A percentile compares a stretch with the other conserved stretches of the same genome.
Conservation (phyloP, 2,888 invertebrate genomes). For the Schizotus pectinicornis region DNA sequence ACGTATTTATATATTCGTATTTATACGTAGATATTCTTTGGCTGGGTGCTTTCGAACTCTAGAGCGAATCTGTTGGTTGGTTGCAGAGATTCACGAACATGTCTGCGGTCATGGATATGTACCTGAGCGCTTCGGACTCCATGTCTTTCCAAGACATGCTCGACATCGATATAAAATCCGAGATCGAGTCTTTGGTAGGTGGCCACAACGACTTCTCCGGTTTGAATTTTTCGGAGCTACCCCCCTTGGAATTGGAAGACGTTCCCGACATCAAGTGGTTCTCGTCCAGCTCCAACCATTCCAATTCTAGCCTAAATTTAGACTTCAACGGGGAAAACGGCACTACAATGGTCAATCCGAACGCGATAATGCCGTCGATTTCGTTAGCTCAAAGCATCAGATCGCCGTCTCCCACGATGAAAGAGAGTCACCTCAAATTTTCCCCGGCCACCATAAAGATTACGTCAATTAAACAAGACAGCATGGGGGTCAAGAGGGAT, state of each 20-base stretch:
- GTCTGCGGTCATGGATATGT: slow-evolving; percentile 62
- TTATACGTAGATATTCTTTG: no score
- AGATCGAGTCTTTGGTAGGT: slow-evolving; percentile 81
- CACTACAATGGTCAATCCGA: slow-evolving; percentile 85
- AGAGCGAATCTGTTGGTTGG: background rate
- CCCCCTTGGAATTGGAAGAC: slow-evolving; percentile 73
- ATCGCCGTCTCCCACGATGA: slow-evolving; percentile 68
- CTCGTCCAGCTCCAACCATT: slow-evolving; percentile 61
- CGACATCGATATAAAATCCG: slow-evolving; percentile 86
- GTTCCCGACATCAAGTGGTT: slow-evolving; percentile 67
- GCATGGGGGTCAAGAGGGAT: slow-evolving; percentile 69
- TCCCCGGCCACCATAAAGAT: slow-evolving; percentile 74
- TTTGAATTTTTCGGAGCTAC: slow-evolving; percentile 68
- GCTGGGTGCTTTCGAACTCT: no score
- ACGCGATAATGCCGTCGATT: slow-evolving; percentile 84
- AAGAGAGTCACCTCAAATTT: slow-evolving; percentile 74
- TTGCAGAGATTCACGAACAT: slow-evolving; percentile 34
- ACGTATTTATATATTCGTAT: no score
- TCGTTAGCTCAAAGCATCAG: slow-evolving; percentile 60
- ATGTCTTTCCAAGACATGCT: slow-evolving; percentile 87
- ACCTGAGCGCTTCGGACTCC: slow-evolving; percentile 61
- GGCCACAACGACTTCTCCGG: slow-evolving; percentile 71
- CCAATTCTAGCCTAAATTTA: slow-evolving; percentile 71
- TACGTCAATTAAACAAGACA: slow-evolving; percentile 60
- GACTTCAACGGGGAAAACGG: slow-evolving; percentile 75